These are phyloP conservation scores for Heliconius cydno DNA, from an alignment of 2,888 invertebrate species.

Conservation along the genomic window DNA sequence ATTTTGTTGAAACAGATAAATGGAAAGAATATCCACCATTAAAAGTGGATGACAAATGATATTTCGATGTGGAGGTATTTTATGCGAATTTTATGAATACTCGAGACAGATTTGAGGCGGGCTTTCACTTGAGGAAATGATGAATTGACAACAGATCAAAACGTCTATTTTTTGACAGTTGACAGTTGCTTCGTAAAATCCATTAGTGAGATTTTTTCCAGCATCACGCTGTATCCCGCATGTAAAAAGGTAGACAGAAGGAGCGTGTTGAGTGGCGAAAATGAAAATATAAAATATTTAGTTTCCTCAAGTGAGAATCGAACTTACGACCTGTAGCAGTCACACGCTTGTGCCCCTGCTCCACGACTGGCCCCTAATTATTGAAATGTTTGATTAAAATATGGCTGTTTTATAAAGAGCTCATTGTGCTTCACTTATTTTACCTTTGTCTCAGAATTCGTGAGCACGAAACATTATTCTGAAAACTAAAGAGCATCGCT, in stretches of 20 bases:
- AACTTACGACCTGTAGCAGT: no score
- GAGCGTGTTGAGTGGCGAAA: no score
- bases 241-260: no score
- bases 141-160: conserved; percentile 24
- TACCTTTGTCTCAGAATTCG: not conserved
- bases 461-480: conserved; percentile 18
- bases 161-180: conserved; percentile 20
- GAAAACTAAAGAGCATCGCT: conserved; percentile 44
- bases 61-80: conserved; percentile 48
- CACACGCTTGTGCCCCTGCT: no score
- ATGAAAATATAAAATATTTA: no score
- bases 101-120: conserved; percentile 34
- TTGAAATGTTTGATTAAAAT: not conserved
- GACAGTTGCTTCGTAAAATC: conserved; percentile 1
- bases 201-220: not conserved
- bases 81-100: conserved; percentile 41
- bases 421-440: not conserved
- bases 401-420: not conserved
- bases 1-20: conserved; percentile 70
- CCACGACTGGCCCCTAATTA: not conserved
- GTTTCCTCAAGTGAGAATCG: no score
- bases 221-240: no score
- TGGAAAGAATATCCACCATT: conserved; percentile 63
- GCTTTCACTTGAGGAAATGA: conserved; percentile 39
- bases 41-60: conserved; percentile 56